Conservation (phyloP, 2,797 vertebrate species). For the Rhabdophis nuchalis region DNA sequence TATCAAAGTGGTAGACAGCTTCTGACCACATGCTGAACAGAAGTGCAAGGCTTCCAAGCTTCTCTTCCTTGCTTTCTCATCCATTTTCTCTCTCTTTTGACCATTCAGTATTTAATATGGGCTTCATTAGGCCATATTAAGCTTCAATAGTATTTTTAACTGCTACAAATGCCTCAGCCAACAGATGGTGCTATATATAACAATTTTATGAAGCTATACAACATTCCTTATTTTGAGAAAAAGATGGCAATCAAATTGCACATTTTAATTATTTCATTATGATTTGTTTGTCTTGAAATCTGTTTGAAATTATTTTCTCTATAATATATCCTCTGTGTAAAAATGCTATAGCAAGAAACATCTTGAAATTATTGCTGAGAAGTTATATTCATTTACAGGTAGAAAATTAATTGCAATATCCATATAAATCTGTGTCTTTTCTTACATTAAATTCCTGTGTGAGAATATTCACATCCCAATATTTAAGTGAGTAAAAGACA, state of each 20-base stretch:
- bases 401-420: conserved; percentile 29
- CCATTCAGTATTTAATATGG: conserved; percentile 31
- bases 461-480: neutral
- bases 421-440: conserved; percentile 24
- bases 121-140: too few species aligned
- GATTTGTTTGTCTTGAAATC: conserved; percentile 32
- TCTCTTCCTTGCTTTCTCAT: neutral
- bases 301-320: conserved; percentile 49
- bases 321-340: conserved; percentile 54
- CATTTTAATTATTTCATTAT: conserved; percentile 58
- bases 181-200: conserved; percentile 71
- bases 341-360: conserved; percentile 47
- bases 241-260: conserved; percentile 51
- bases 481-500: neutral
- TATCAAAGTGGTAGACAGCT: too few species aligned
- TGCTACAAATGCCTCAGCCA: conserved; percentile 63
- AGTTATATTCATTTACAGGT: conserved; percentile 45
- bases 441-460: neutral
- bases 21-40: neutral
- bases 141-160: too few species aligned
- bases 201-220: conserved; percentile 64
- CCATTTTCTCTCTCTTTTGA: conserved; percentile 34
- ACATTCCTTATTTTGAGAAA: conserved; percentile 38
- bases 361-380: conserved; percentile 46
- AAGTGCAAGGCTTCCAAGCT: neutral